These are phyloP conservation scores for Hoplostethus atlanticus DNA, from an alignment of 2,797 vertebrate genomes.

Conservation along the genomic window DNA sequence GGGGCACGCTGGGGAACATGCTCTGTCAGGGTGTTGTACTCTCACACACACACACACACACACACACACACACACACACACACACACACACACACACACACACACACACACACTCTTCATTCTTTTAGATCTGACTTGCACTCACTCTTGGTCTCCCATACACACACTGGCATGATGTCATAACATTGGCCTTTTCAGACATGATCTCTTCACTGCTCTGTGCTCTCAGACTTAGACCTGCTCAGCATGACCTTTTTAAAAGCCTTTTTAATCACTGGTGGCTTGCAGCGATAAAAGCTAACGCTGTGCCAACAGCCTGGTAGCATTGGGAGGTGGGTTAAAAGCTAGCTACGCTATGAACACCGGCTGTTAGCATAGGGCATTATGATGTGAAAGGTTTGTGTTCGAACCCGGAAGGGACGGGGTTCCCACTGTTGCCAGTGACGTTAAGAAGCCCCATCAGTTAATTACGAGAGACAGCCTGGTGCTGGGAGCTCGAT, in stretches of 20 bases:
- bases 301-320: constrained; percentile 35
- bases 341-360: constrained; percentile 12
- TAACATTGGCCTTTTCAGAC: constrained; percentile 32
- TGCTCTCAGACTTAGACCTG: constrained; percentile 22
- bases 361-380: constrained; percentile 32
- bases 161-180: constrained; percentile 29
- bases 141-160: constrained; percentile 7
- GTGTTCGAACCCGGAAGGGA: constrained; percentile 8
- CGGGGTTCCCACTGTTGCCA: background rate
- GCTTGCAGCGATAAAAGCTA: constrained; percentile 28
- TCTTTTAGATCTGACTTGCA: background rate
- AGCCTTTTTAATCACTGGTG: constrained; percentile 51
- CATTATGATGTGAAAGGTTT: constrained; percentile 21
- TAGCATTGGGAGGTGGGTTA: constrained; percentile 30
- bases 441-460: no score
- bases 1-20: constrained; percentile 13
- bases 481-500: constrained; percentile 11
- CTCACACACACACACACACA: no score
- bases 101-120: background rate
- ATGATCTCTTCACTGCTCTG: constrained; percentile 12
- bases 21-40: background rate
- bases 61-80: no score
- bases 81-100: background rate
- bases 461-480: background rate
- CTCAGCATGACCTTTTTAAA: constrained; percentile 55